Conservation (phyloP, 2,797 vertebrate species). For the Takifugu ocellatus region DNA sequence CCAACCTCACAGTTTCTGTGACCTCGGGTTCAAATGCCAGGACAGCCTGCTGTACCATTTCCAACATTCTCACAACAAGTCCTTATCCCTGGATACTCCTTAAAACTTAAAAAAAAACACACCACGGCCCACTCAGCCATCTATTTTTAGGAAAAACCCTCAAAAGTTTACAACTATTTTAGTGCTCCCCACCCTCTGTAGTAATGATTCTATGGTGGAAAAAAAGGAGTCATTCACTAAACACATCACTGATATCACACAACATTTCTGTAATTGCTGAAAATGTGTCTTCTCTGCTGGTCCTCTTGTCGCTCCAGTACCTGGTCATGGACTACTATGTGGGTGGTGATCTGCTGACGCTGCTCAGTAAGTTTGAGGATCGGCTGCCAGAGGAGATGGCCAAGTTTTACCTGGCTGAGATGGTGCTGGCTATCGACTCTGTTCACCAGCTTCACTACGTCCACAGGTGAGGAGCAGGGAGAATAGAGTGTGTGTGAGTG, state of each 20-base stretch:
- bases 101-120: slow-evolving; percentile 44
- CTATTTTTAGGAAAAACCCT: slow-evolving; percentile 53
- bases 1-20: slow-evolving; percentile 31
- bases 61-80: slow-evolving; percentile 67
- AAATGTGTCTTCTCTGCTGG: neutral
- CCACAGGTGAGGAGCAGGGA: slow-evolving; percentile 82
- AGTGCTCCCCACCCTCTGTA: slow-evolving; percentile 5
- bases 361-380: slow-evolving; percentile 99
- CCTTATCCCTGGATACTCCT: slow-evolving; percentile 54
- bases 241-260: neutral
- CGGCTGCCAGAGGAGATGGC: slow-evolving; percentile 98
- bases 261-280: neutral
- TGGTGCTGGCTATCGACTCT: slow-evolving; percentile 98
- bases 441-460: slow-evolving; percentile 98
- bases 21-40: slow-evolving; percentile 62
- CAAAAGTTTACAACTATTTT: slow-evolving; percentile 23
- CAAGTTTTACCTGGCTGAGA: slow-evolving; percentile 96
- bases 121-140: neutral
- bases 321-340: slow-evolving; percentile 99
- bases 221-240: neutral
- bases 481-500: neutral
- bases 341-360: slow-evolving; percentile 94
- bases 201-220: slow-evolving; percentile 32
- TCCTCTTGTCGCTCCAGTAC: slow-evolving; percentile 74
- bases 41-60: slow-evolving; percentile 65